A percentile compares a stretch with the other conserved stretches of the same genome.
Conservation (phyloP, 1,140 invertebrate genomes). For the Aphis craccivora region DNA sequence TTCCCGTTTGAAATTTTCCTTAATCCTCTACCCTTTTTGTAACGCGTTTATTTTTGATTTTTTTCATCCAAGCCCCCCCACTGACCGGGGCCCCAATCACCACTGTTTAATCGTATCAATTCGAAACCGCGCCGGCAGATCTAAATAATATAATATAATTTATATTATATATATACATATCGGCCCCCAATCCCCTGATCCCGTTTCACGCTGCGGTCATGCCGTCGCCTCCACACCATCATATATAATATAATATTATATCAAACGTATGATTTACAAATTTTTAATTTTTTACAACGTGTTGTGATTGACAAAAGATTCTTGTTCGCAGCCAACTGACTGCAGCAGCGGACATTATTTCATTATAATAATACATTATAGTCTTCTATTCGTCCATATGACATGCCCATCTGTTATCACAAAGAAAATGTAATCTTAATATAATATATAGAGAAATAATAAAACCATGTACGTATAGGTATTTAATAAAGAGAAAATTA, state of each 20-base stretch:
- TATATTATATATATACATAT: not conserved
- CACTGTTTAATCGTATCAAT: slow-evolving; percentile 39
- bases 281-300: not conserved
- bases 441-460: not conserved
- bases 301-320: not conserved
- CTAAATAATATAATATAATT: not conserved
- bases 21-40: slow-evolving; percentile 22
- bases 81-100: not conserved
- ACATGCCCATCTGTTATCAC: not conserved
- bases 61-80: not conserved
- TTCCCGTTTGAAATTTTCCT: slow-evolving; percentile 25
- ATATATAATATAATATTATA: not conserved
- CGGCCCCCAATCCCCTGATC: not conserved
- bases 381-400: not conserved
- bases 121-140: not conserved
- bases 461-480: not conserved
- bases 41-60: not conserved
- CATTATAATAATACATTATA: not conserved
- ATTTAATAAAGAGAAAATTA: too few relatives aligned
- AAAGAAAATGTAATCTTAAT: not conserved
- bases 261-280: not conserved
- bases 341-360: not conserved
- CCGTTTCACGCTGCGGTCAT: slow-evolving; percentile 40
- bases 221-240: not conserved
- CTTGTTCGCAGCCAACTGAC: not conserved